Percentiles rank a stretch among this genome's conserved stretches.
Evolutionary conservation across 1,140 invertebrate genomes (phyloP).

Genomic region (Heliconius hewitsoni): DNA sequence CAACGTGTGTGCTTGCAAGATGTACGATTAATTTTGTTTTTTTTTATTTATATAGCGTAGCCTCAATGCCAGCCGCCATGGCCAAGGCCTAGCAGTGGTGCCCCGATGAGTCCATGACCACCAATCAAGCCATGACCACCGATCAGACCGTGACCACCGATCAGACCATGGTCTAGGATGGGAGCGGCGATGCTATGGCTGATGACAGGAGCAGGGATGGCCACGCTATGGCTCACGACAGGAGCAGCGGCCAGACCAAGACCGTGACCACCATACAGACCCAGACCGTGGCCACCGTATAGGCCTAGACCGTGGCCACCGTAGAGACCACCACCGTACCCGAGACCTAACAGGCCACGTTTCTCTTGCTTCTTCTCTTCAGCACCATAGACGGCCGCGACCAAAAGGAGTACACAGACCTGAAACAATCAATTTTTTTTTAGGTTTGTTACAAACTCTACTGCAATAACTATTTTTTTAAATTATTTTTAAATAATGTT

Average conservation of each 20-base stretch:
- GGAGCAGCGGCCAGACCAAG: conserved; percentile 43
- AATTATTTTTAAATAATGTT: too few species aligned
- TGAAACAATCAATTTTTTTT: conserved; percentile 36
- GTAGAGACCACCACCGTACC: conserved; percentile 52
- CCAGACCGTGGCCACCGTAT: conserved; percentile 42
- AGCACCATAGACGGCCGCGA: conserved; percentile 52
- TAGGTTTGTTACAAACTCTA: not conserved
- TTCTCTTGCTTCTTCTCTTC: conserved; percentile 77
- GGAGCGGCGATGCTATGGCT: conserved; percentile 56
- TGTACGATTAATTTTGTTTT: conserved; percentile 7
- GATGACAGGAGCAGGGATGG: conserved; percentile 47
- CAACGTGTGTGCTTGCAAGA: conserved; percentile 9
- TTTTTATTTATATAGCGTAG: conserved; percentile 10
- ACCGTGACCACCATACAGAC: conserved; percentile 46
- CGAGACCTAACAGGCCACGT: conserved; percentile 67
- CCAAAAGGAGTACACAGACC: conserved; percentile 62
- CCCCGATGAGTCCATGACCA: conserved; percentile 48
- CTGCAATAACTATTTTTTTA: too few species aligned
- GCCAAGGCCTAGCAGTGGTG: conserved; percentile 47
- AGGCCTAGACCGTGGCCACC: conserved; percentile 43
- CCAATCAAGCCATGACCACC: conserved; percentile 52
- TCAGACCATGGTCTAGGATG: conserved; percentile 48
- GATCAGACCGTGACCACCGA: conserved; percentile 53
- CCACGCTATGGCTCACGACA: conserved; percentile 45
- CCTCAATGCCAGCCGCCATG: conserved; percentile 54